Evolutionary conservation across 2,797 vertebrate genomes (phyloP), one percentile per base, ranked within the genome.

Genomic region (Macrochelys suwanniensis): DNA sequence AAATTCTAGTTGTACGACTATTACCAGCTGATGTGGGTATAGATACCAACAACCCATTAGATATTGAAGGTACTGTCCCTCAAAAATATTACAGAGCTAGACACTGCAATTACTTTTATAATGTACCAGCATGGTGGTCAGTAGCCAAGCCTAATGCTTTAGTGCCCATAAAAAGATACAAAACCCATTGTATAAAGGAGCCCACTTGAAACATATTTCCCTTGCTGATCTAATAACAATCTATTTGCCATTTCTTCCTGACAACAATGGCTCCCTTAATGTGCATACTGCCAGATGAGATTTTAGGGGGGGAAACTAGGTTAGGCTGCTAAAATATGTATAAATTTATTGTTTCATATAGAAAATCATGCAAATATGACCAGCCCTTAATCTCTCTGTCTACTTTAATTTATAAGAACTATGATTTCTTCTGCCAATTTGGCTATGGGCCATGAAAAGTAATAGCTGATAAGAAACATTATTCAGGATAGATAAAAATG

Each of bases 381-480:
- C 7, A 17, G 71, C 31, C 4, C 9, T 84, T 85, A 25, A 0
- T 4, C 28, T 89, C 26, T 85, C 84, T 71, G 28, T 0, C 57
- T 92, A 16, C 17, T n/a, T 95, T 23, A 21, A 49, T 77, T 26
- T 77, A 42, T 26, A 77, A 56, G 45, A 49, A 19, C 89, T 90
- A 28, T 33, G 2, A 3, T 92, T 89, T 61, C 11, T 91, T 90
- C 53, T 65, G 2, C 26, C 86, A 1, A 0, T 94, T 93, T 94
- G 92, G 88, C 87, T 78, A 57, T 79, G 61, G 17, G 54, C 56
- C 83, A 71, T 93, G 51, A 47, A 81, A 95, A 87, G 11, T 85
- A 96, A 85, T 94, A 97, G 80, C 80, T 96, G 82, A 88, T 93
- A 92, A 93, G 86, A 88, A 95, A 88, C 79, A 21, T 77, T 94